Conservation (phyloP, 1,140 invertebrate genomes). For the Anadara kagoshimensis region DNA sequence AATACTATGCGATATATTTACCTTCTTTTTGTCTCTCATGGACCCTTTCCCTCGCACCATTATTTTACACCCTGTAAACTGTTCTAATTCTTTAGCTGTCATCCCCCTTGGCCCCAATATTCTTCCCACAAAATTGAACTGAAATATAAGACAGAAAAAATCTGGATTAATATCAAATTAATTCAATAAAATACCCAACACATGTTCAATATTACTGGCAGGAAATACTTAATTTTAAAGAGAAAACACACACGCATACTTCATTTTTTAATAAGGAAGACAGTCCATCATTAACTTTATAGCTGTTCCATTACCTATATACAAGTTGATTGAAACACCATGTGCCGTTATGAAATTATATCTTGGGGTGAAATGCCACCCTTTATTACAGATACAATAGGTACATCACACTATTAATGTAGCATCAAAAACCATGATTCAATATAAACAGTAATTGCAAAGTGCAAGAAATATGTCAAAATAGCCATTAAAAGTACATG, state of each 20-base stretch:
- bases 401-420: too few relatives aligned
- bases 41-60: constrained; percentile 99
- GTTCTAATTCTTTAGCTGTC: constrained; percentile 99
- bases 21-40: constrained; percentile 99
- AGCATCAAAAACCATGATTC: too few relatives aligned
- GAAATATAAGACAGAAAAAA: constrained; percentile 76
- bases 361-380: too few relatives aligned
- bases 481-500: too few relatives aligned
- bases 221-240: neutral
- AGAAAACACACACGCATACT: neutral
- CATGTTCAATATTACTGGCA: neutral
- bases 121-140: constrained; percentile 99
- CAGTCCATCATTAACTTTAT: too few relatives aligned
- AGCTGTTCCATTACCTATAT: too few relatives aligned
- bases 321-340: too few relatives aligned
- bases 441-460: too few relatives aligned
- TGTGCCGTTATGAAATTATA: too few relatives aligned
- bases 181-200: neutral
- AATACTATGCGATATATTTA: constrained; percentile 74
- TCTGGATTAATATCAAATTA: neutral
- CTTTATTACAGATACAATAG: too few relatives aligned
- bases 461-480: too few relatives aligned
- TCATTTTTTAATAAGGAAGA: too few relatives aligned
- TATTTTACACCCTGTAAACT: constrained; percentile 99
- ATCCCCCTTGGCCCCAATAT: constrained; percentile 99